Conservation (phyloP, 2,113 vertebrate genomes). For the Sisor rabdophorus region DNA sequence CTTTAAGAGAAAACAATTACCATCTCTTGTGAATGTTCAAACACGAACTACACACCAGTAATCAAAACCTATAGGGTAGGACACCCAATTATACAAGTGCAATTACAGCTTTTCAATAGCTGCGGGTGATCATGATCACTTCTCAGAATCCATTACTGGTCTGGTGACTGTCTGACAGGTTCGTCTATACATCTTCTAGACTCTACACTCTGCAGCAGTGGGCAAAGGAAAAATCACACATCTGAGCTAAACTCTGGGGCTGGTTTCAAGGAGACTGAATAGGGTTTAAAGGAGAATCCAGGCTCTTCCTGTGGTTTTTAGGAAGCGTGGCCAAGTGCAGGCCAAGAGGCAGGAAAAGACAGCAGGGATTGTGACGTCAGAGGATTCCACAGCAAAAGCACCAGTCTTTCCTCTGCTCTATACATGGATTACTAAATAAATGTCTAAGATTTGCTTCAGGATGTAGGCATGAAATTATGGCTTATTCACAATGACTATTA, state of each 20-base stretch:
- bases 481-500: neutral
- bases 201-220: neutral
- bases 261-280: slow-evolving; percentile 7
- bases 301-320: slow-evolving; percentile 40
- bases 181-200: neutral
- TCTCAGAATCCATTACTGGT: slow-evolving; percentile 8
- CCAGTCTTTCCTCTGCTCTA: slow-evolving; percentile 33
- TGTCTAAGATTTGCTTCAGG: neutral
- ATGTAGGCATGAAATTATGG: neutral
- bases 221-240: neutral
- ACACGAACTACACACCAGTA: slow-evolving; percentile 41
- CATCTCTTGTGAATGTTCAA: slow-evolving; percentile 42
- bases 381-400: slow-evolving; percentile 31
- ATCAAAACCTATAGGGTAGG: neutral
- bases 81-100: neutral
- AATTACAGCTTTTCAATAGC: neutral
- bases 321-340: slow-evolving; percentile 32
- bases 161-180: slow-evolving; percentile 1
- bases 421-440: neutral
- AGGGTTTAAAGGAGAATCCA: slow-evolving; percentile 8
- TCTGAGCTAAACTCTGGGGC: neutral
- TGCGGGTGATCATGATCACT: neutral
- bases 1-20: neutral
- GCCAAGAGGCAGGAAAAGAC: slow-evolving; percentile 27
- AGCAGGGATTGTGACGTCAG: slow-evolving; percentile 17